A percentile compares a stretch with the other conserved stretches of the same genome.
Evolutionary conservation across 2,797 vertebrate species (phyloP).

Genomic region (Notolabrus celidotus): DNA sequence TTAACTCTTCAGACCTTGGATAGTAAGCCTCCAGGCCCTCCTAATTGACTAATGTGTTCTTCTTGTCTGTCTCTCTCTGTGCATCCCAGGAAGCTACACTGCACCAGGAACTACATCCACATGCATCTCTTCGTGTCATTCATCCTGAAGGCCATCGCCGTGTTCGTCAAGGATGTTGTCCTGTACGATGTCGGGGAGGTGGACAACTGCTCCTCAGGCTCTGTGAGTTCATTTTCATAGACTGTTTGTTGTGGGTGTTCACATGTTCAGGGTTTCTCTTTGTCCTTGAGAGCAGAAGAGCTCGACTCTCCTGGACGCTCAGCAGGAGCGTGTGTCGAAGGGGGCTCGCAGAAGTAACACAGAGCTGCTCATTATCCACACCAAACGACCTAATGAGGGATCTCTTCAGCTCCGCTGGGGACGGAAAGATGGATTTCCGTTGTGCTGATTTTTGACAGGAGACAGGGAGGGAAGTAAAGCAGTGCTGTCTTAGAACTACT

Average conservation of each 20-base stretch:
- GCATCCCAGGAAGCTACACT: constrained; percentile 92
- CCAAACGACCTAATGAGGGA: constrained; percentile 15
- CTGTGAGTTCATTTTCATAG: constrained; percentile 83
- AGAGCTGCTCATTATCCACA: constrained; percentile 30
- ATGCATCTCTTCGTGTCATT: constrained; percentile 97
- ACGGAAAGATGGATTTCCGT: constrained; percentile 20
- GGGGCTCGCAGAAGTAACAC: neutral
- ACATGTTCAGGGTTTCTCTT: neutral
- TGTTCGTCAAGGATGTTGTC: constrained; percentile 94
- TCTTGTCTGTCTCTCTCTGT: constrained; percentile 29
- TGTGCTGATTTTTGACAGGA: neutral
- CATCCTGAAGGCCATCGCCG: constrained; percentile 93
- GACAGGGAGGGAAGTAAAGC: neutral
- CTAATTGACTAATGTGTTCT: constrained; percentile 19
- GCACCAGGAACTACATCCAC: constrained; percentile 97
- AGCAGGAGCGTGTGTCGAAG: constrained; percentile 13
- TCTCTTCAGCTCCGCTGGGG: neutral
- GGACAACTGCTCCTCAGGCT: constrained; percentile 88
- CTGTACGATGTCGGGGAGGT: constrained; percentile 89
- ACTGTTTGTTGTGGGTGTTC: constrained; percentile 1
- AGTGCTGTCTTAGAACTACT: neutral
- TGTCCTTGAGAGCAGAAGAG: constrained; percentile 23
- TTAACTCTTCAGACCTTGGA: constrained; percentile 58
- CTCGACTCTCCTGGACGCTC: constrained; percentile 4
- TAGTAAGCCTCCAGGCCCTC: constrained; percentile 35